phyloP scores from a whole-genome alignment of 2,113 vertebrate genomes.

The Microcebus murinus region DNA sequence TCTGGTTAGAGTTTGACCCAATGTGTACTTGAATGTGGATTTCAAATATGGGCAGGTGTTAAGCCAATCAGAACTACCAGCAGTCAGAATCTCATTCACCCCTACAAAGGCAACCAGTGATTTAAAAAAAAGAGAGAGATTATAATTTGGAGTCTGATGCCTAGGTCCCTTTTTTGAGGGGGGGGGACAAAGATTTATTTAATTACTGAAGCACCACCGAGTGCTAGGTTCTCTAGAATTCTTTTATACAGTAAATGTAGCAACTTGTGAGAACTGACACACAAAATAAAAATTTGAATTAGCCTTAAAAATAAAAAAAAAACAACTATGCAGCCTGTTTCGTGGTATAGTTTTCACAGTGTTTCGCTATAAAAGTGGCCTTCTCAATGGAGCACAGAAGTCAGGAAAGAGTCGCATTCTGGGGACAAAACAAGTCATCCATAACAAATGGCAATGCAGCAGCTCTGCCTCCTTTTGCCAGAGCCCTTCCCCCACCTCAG shows the following conservation, averaged over 20 bases:
- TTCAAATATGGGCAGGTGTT: constrained; percentile 74
- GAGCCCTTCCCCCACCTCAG: not conserved
- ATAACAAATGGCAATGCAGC: not conserved
- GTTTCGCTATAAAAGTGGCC: constrained; percentile 45
- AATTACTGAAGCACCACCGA: not conserved
- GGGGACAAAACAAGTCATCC: constrained; percentile 44
- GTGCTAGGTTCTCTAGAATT: not conserved
- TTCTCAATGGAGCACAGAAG: constrained; percentile 11
- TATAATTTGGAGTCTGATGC: constrained; percentile 14
- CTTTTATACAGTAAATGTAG: not conserved
- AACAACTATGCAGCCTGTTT: not conserved
- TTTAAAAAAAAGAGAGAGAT: not conserved
- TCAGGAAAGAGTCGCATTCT: constrained; percentile 39
- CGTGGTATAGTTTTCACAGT: constrained; percentile 6
- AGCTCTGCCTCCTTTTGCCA: not conserved
- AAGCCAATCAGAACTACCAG: constrained; percentile 39
- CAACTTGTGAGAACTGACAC: not conserved
- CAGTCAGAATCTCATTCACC: constrained; percentile 59
- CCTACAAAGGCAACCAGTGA: constrained; percentile 46
- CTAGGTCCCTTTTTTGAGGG: not conserved
- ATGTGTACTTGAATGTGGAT: constrained; percentile 82
- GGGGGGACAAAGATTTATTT: not conserved
- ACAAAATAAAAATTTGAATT: constrained; percentile 10
- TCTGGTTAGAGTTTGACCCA: constrained; percentile 84
- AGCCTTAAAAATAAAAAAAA: constrained; percentile 26